Base-by-base conservation (phyloP, 2,797 vertebrate genomes). In the Rhinella marina region DNA sequence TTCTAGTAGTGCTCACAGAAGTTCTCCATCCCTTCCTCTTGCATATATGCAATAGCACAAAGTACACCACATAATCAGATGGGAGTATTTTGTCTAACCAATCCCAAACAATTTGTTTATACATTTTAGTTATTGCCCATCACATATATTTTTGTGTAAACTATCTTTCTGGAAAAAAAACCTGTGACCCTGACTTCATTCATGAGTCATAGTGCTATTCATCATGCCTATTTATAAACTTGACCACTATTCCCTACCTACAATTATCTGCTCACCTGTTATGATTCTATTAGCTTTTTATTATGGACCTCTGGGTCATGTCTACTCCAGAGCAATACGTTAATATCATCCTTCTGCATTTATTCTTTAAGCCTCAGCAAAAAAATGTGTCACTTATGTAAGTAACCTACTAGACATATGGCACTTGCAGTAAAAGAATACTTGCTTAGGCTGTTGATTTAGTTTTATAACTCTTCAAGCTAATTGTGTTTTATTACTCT, bases 391-490 rank as follows among this genome's bases (percentile, higher is more conserved):
- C 54, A 84, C 21, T 80, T 62, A 62, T 52, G 66, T 85, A 62
- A 80, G 23, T 85, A 61, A 88, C 50, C 54, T 52, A 62, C 12
- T 7, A 80, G 66, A 72, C 52, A 80, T 85, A 72, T 80, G 76
- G 76, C 66, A 25, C 64, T 32, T 61, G 75, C 48, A 29, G 75
- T 82, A 41, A 54, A 83, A 52, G 48, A 61, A 66, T 76, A 54
- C 57, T 50, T 54, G 70, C 64, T 19, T 59, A 72, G 77, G 59
- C 76, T 70, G 27, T 68, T 76, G 59, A 77, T 87, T 83, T 68
- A 83, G 70, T 68, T 87, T 82, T 70, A 83, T 68, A 83, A 78
- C 81, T 59, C 86, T 84, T 66, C 17, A 17, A 82, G 80, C 56
- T 87, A 78, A 76, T 68, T 84, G 59, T 66, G 52, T 87, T 78